phyloP scores from a whole-genome alignment of 2,113 vertebrate genomes.

The Sphaerodactylus townsendi region DNA sequence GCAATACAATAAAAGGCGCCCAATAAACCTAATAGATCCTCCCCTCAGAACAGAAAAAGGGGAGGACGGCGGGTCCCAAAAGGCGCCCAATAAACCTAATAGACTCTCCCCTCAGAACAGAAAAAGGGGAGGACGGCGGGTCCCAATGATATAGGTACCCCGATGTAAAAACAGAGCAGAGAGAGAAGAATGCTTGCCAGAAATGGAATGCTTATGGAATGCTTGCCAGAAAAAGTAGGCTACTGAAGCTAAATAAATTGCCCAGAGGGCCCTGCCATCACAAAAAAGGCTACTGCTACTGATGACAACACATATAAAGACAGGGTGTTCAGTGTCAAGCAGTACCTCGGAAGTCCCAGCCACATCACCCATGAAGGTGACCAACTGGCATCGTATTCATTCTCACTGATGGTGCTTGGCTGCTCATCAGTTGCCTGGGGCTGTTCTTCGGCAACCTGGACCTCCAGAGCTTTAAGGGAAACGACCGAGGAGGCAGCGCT shows the following conservation, averaged over 20 bases:
- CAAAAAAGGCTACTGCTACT: background rate
- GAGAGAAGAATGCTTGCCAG: too few species aligned
- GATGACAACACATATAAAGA: background rate
- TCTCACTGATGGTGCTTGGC: slow-evolving; percentile 81
- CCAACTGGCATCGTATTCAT: slow-evolving; percentile 94
- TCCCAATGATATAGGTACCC: too few species aligned
- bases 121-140: too few species aligned
- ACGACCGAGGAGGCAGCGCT: slow-evolving; percentile 90
- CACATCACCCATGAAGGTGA: slow-evolving; percentile 98
- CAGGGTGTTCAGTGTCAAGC: too few species aligned
- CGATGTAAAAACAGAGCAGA: too few species aligned
- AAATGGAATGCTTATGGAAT: too few species aligned
- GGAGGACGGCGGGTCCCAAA: too few species aligned
- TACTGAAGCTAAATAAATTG: background rate
- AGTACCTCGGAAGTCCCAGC: slow-evolving; percentile 92
- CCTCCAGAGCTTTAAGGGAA: slow-evolving; percentile 88
- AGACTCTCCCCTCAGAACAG: too few species aligned
- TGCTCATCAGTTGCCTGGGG: slow-evolving; percentile 79
- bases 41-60: too few species aligned
- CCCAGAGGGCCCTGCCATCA: background rate
- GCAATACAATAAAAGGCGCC: too few species aligned
- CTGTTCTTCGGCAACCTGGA: slow-evolving; percentile 86
- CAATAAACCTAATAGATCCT: too few species aligned
- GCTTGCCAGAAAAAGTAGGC: background rate
- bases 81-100: too few species aligned